Conservation (phyloP, 1,140 invertebrate genomes). For the Charaxes varanes region DNA sequence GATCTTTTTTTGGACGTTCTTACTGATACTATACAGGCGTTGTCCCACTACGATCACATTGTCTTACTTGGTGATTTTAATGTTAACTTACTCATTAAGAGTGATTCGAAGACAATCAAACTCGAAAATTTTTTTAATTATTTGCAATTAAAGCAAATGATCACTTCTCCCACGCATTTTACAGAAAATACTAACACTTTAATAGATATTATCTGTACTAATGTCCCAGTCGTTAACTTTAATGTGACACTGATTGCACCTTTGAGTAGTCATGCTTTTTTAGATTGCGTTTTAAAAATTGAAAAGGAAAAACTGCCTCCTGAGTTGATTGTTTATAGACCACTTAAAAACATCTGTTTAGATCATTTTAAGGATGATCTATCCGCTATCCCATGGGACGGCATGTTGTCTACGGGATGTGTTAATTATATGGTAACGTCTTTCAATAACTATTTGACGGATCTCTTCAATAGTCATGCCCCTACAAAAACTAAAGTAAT, state of each 20-base stretch:
- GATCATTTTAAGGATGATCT: not conserved
- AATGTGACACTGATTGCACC: not conserved
- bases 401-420: not conserved
- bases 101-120: not conserved
- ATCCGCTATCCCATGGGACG: not conserved
- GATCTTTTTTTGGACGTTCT: not conserved
- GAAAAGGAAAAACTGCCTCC: not conserved
- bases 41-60: not conserved
- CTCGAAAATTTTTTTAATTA: not conserved
- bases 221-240: not conserved
- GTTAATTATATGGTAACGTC: not conserved
- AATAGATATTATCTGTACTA: not conserved
- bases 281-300: not conserved
- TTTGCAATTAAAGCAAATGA: not conserved
- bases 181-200: not conserved
- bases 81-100: not conserved
- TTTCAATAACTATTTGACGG: not conserved
- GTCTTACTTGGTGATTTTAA: conserved; percentile 7
- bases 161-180: not conserved
- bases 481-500: not conserved
- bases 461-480: not conserved
- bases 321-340: not conserved
- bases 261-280: not conserved
- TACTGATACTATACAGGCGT: not conserved
- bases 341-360: not conserved